Percentiles rank a stretch among this genome's conserved stretches.
phyloP scores from a whole-genome alignment of 1,140 invertebrate species.

The Caerostris extrusa region DNA sequence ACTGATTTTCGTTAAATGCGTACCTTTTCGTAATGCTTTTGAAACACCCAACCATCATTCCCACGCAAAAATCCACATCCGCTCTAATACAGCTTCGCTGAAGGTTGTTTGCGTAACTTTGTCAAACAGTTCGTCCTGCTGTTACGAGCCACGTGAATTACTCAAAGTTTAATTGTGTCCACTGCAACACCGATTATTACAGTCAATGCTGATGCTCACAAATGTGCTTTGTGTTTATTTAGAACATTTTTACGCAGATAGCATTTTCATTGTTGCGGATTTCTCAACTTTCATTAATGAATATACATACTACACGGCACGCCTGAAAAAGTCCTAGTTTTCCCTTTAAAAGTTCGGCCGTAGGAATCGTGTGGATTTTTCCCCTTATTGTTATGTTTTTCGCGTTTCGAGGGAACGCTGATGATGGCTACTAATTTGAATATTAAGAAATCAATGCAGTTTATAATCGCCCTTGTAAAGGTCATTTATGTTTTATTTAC shows the following conservation, averaged over 20 bases:
- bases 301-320: conserved; percentile 15
- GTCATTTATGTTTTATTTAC: not conserved
- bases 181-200: not conserved
- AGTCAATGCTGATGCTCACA: not conserved
- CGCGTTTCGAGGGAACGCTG: not conserved
- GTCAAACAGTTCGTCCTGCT: conserved; percentile 8
- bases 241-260: not conserved
- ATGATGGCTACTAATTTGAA: not conserved
- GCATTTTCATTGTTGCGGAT: not conserved
- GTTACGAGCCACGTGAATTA: conserved; percentile 30
- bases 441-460: not conserved
- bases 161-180: conserved; percentile 28
- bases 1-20: conserved; percentile 30
- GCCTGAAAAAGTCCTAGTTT: conserved; percentile 1
- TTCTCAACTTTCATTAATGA: conserved; percentile 39
- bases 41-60: conserved; percentile 36
- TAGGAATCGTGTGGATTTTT: not conserved
- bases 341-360: not conserved
- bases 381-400: not conserved
- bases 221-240: not conserved
- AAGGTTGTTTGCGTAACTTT: conserved; percentile 43
- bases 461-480: not conserved
- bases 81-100: not conserved
- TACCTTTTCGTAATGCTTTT: conserved; percentile 53
- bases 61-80: conserved; percentile 61